phyloP scores from a whole-genome alignment of 2,797 vertebrate genomes.

The Notolabrus celidotus region DNA sequence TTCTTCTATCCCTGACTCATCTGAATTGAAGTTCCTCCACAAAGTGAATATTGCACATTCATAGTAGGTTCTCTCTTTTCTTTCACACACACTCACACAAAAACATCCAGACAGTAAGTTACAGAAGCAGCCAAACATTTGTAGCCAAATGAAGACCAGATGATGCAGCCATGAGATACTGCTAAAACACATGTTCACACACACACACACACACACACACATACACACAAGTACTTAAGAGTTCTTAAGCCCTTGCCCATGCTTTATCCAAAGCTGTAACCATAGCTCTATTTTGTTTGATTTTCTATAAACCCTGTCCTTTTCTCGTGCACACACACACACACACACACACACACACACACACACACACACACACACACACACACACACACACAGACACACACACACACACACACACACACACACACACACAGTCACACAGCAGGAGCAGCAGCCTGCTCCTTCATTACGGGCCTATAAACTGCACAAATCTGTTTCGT shows the following conservation, averaged over 20 bases:
- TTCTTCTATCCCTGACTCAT: not conserved
- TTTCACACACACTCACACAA: slow-evolving; percentile 8
- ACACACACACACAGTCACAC: slow-evolving; percentile 43
- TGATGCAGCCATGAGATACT: slow-evolving; percentile 71
- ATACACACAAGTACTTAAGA: slow-evolving; percentile 32
- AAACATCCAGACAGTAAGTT: slow-evolving; percentile 39
- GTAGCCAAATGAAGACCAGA: slow-evolving; percentile 80
- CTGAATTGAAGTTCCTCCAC: not conserved
- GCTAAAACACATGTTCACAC: slow-evolving; percentile 70
- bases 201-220: slow-evolving; percentile 33
- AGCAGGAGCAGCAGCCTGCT: slow-evolving; percentile 63
- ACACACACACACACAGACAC: slow-evolving; percentile 49
- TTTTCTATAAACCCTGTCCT: slow-evolving; percentile 33
- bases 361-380: slow-evolving; percentile 49
- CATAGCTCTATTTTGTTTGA: slow-evolving; percentile 37
- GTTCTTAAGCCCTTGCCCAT: slow-evolving; percentile 20
- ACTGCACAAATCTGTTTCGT: slow-evolving; percentile 53
- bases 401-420: slow-evolving; percentile 49
- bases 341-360: slow-evolving; percentile 48
- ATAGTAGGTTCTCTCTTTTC: slow-evolving; percentile 5
- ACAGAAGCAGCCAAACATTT: slow-evolving; percentile 78
- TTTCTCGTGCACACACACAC: slow-evolving; percentile 33
- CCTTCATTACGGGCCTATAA: slow-evolving; percentile 64
- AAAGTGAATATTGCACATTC: slow-evolving; percentile 1
- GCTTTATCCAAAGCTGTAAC: slow-evolving; percentile 38